These are phyloP conservation scores for Apantesis nais DNA, from an alignment of 2,888 invertebrate genomes.

Conservation along the genomic window DNA sequence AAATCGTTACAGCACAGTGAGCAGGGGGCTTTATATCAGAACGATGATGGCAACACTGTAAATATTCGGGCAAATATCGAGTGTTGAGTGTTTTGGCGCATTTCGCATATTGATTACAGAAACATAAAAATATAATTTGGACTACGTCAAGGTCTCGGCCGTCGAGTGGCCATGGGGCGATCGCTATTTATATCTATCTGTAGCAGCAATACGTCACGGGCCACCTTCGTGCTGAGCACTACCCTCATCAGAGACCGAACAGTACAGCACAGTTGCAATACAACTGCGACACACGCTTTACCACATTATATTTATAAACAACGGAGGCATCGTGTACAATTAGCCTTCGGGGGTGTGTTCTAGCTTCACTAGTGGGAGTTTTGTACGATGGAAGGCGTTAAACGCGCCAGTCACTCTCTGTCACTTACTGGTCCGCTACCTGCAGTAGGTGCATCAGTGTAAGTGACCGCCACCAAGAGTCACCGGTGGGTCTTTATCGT, in stretches of 20 bases:
- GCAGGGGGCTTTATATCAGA: constrained; percentile 9
- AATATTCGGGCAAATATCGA: constrained; percentile 32
- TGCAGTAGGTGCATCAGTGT: not conserved
- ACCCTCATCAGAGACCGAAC: not conserved
- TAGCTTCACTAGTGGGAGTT: constrained; percentile 11
- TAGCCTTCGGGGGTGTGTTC: constrained; percentile 3
- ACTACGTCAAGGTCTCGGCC: constrained; percentile 46
- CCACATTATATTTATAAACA: not conserved
- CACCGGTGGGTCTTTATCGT: not conserved
- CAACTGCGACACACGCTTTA: not conserved
- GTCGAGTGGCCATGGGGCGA: constrained; percentile 35
- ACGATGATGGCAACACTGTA: constrained; percentile 27
- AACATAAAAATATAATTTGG: constrained; percentile 51
- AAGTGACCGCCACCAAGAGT: constrained; percentile 6
- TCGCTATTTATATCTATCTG: constrained; percentile 45
- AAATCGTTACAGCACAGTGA: constrained; percentile 5
- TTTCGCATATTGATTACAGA: constrained; percentile 45
- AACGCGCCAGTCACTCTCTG: not conserved
- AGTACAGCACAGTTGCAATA: not conserved
- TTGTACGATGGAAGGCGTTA: not conserved
- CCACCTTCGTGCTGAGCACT: not conserved
- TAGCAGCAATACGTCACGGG: constrained; percentile 2
- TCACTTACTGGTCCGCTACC: not conserved
- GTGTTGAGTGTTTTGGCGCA: constrained; percentile 41
- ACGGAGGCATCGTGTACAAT: constrained; percentile 5